A percentile compares a stretch with the other conserved stretches of the same genome.
Evolutionary conservation across 2,113 vertebrate species (phyloP).

Genomic region (Ivindomyrus marchei): DNA sequence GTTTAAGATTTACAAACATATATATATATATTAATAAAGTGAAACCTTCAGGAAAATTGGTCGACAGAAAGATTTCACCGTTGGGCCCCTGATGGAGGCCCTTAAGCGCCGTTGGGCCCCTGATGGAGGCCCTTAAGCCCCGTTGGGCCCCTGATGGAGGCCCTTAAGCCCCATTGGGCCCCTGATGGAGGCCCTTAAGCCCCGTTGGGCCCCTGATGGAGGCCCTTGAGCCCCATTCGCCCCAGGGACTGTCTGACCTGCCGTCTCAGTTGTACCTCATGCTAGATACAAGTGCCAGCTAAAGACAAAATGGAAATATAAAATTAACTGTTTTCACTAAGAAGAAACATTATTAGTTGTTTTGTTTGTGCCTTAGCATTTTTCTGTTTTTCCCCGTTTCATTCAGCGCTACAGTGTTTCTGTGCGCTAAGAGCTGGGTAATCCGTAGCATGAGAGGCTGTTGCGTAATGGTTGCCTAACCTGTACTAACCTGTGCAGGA

Average conservation of each 20-base stretch:
- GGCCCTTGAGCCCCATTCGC: background rate
- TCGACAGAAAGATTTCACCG: background rate
- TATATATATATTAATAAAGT: background rate
- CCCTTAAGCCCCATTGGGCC: too few relatives aligned
- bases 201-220: too few relatives aligned
- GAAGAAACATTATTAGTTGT: background rate
- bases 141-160: too few relatives aligned
- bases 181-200: background rate
- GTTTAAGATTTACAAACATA: background rate
- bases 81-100: background rate
- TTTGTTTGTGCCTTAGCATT: background rate
- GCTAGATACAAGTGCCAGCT: background rate
- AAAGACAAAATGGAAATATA: background rate
- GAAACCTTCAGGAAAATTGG: background rate
- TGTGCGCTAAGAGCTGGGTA: background rate
- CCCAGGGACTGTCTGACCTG: background rate
- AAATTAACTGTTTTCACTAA: background rate
- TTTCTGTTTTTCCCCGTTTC: background rate
- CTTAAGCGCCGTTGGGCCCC: background rate
- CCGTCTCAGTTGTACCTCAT: background rate
- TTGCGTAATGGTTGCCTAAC: background rate
- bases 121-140: too few relatives aligned
- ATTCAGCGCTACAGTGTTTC: background rate
- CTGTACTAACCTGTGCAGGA: background rate
- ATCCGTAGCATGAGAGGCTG: background rate